phyloP scores from a whole-genome alignment of 2,888 invertebrate genomes.

The Blastobasis lacticolella region DNA sequence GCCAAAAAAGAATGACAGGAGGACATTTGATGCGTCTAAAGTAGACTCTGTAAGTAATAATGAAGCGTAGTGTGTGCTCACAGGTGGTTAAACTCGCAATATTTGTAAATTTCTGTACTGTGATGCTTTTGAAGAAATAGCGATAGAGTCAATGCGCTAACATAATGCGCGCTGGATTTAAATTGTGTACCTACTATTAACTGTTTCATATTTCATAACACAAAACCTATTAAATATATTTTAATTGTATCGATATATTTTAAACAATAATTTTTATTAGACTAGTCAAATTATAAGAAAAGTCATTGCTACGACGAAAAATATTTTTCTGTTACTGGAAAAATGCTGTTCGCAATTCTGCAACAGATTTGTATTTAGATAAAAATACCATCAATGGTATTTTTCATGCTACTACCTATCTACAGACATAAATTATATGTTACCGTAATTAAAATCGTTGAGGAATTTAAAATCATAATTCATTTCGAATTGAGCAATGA shows the following conservation, averaged over 20 bases:
- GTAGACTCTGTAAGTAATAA: conserved; percentile 47
- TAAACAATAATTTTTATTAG: conserved; percentile 35
- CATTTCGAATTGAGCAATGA: too few relatives aligned
- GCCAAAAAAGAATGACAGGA: conserved; percentile 61
- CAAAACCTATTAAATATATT: not conserved
- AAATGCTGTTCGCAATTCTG: too few relatives aligned
- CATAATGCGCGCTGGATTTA: too few relatives aligned
- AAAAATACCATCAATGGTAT: too few relatives aligned
- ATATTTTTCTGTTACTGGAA: conserved; percentile 11
- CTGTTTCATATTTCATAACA: too few relatives aligned
- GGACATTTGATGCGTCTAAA: conserved; percentile 55
- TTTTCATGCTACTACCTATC: too few relatives aligned
- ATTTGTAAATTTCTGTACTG: conserved; percentile 54
- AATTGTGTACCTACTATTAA: too few relatives aligned
- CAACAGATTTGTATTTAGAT: too few relatives aligned
- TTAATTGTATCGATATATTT: conserved; percentile 7
- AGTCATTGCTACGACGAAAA: conserved; percentile 33
- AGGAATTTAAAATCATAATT: too few relatives aligned
- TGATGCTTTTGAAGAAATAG: conserved; percentile 44
- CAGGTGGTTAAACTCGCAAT: conserved; percentile 21
- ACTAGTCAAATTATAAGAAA: conserved; percentile 66
- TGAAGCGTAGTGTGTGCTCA: conserved; percentile 43
- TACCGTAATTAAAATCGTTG: too few relatives aligned
- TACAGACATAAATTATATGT: too few relatives aligned
- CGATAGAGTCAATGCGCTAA: too few relatives aligned